Conservation (phyloP, 2,113 vertebrate genomes). For the Actinemys pallida region DNA sequence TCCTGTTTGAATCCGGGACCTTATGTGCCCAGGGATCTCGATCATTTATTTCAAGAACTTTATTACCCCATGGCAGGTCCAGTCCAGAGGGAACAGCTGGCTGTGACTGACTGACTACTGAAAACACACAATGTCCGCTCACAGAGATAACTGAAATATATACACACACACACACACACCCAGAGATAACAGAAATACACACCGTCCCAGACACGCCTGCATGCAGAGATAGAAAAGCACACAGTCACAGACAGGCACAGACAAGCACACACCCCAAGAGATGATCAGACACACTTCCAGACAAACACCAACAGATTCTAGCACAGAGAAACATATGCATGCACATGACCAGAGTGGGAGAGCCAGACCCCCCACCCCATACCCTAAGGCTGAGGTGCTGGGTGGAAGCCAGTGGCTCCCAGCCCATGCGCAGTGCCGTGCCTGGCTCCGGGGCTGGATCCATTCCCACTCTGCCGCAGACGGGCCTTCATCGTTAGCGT, state of each 20-base stretch:
- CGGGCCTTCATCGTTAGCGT: not conserved
- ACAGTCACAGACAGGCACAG: not conserved
- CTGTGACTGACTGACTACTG: not conserved
- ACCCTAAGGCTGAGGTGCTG: not conserved
- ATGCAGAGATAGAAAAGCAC: not conserved
- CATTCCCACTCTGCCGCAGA: slow-evolving; percentile 11
- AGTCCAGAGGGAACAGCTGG: not conserved
- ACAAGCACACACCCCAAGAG: not conserved
- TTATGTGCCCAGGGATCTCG: not conserved
- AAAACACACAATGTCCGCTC: not conserved
- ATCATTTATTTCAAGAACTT: not conserved
- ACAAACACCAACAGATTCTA: not conserved
- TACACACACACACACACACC: not conserved
- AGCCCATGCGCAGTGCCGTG: not conserved
- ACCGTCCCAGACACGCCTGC: not conserved
- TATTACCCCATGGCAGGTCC: not conserved
- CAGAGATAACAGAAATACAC: not conserved
- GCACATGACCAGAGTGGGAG: not conserved
- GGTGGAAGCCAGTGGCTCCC: not conserved
- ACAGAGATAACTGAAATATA: not conserved
- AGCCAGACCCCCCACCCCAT: not conserved
- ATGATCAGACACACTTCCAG: not conserved
- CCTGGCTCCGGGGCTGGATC: not conserved
- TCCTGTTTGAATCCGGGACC: not conserved
- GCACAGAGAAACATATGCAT: not conserved